Conservation (phyloP, 2,113 vertebrate genomes). For the Condylura cristata region DNA sequence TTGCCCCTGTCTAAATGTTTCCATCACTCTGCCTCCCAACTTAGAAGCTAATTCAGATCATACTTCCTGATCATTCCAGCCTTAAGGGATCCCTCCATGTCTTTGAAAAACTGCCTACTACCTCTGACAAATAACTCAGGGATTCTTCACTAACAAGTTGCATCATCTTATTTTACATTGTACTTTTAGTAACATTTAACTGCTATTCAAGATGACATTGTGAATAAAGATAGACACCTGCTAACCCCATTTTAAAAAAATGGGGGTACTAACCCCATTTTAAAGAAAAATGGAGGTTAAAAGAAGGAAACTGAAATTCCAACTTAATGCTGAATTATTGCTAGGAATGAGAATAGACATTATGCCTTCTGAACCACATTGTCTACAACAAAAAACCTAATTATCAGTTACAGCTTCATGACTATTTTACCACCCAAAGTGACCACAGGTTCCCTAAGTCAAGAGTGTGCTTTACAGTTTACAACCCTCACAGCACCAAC, state of each 20-base stretch:
- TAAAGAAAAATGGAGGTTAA: not conserved
- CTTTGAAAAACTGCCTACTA: slow-evolving; percentile 3
- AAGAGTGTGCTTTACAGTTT: not conserved
- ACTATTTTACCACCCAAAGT: slow-evolving; percentile 21
- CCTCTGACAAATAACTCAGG: slow-evolving; percentile 9
- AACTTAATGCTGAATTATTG: slow-evolving; percentile 11
- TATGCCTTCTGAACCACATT: slow-evolving; percentile 2
- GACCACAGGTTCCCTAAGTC: not conserved
- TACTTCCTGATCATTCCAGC: slow-evolving; percentile 15
- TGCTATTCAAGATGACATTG: not conserved
- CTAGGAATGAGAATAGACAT: not conserved
- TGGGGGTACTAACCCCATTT: slow-evolving; percentile 13
- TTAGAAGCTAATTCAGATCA: not conserved
- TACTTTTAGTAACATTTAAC: slow-evolving; percentile 53
- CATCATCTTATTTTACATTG: not conserved
- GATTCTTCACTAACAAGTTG: slow-evolving; percentile 18
- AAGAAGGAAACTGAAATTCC: not conserved
- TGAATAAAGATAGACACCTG: no score
- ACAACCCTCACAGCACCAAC: not conserved
- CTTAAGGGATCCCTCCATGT: not conserved
- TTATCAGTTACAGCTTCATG: not conserved
- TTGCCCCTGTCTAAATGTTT: not conserved
- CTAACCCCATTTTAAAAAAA: slow-evolving; percentile 36
- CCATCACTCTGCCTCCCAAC: not conserved
- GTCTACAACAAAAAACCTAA: slow-evolving; percentile 8